Evolutionary conservation across 2,797 vertebrate genomes (phyloP), one percentile per base, ranked within the genome.

Genomic region (Sebastes hubbsi): DNA sequence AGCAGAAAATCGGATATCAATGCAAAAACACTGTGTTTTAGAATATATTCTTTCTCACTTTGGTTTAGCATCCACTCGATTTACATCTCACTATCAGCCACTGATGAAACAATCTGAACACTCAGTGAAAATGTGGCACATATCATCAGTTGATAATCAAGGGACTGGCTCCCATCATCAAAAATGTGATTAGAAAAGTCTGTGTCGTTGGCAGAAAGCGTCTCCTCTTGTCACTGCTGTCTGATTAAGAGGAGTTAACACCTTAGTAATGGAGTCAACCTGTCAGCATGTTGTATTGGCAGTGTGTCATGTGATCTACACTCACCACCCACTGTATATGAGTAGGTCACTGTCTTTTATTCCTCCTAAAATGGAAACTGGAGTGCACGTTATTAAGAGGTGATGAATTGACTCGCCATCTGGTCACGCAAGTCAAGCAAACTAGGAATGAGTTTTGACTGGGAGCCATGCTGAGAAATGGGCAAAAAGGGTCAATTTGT

Each of bases 131-230:
- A 65, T 60, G 72, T 71, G 66, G 54, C 66, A n/a, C 67, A 55
- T 64, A 78, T 70, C 72, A 73, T 87, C 66, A 69, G 77, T 13
- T 77, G 70, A 80, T 76, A 46, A 83, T 76, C 75, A 22, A 4
- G 24, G 32, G 36, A 70, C 75, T 80, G 77, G 36, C 62, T 82
- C 52, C 74, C 58, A 12, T 89, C 77, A 72, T 80, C 46, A 5
- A 29, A 66, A 60, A 77, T 72, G 78, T 88, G 79, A 90, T 92
- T 83, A 75, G 68, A 69, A 74, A 75, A 63, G 72, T 66, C 65
- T 60, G 46, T 74, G 61, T 68, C 8, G 56, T 32, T 78, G 76
- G 68, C 75, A 76, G 67, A 27, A 49, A 68, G 12, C 29, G 1
- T 76, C 61, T 78, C 65, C 32, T 36, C 32, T 36, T 70, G 56